Conservation (phyloP, 2,888 invertebrate species). For the Caenorhabditis becei region DNA sequence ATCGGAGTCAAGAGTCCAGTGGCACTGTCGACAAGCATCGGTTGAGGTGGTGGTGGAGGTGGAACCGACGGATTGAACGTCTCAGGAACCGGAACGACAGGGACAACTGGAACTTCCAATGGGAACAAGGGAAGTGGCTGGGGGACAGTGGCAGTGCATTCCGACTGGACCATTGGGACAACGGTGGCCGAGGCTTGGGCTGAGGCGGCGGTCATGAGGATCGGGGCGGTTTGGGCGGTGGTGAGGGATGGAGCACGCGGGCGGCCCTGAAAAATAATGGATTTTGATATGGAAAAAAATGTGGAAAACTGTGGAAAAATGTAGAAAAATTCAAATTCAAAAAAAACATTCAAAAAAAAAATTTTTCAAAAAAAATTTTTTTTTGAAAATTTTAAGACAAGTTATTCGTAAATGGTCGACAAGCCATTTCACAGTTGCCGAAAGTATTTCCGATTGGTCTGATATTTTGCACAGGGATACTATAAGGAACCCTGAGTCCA, state of each 20-base stretch:
- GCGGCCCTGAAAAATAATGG: too few species aligned
- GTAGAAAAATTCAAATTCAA: too few species aligned
- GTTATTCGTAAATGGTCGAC: too few species aligned
- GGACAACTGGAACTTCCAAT: constrained; percentile 28
- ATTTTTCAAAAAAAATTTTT: too few species aligned
- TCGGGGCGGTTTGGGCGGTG: constrained; percentile 8
- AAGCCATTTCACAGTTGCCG: too few species aligned
- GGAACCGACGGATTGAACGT: constrained; percentile 35
- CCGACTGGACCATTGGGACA: constrained; percentile 73
- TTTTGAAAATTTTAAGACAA: too few species aligned
- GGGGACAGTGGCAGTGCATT: constrained; percentile 54
- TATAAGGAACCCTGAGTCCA: too few species aligned
- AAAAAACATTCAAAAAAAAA: too few species aligned
- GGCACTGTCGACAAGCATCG: constrained; percentile 51
- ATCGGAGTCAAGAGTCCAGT: constrained; percentile 59
- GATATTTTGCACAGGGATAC: too few species aligned
- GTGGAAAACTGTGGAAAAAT: too few species aligned
- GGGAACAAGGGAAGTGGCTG: constrained; percentile 20
- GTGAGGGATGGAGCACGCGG: constrained; percentile 61
- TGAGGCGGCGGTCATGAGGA: not conserved
- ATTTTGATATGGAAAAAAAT: too few species aligned
- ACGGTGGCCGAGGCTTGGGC: constrained; percentile 1
- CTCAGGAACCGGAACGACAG: constrained; percentile 25
- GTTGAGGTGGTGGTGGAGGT: constrained; percentile 36
- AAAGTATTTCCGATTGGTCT: too few species aligned